These are phyloP conservation scores for Drosophila eohydei DNA, from an alignment of 2,888 invertebrate species.

Conservation along the genomic window DNA sequence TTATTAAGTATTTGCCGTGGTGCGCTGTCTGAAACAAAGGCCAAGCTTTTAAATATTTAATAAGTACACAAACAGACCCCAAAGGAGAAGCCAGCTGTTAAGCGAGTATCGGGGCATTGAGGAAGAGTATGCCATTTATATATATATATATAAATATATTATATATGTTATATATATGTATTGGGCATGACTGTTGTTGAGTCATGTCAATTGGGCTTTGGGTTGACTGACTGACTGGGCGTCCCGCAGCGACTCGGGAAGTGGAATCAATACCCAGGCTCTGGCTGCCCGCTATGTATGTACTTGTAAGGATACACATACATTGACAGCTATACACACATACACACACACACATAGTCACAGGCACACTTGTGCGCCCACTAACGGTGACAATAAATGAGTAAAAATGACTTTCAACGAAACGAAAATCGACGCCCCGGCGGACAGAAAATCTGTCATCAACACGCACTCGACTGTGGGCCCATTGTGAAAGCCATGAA, in stretches of 20 bases:
- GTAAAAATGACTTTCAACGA: slow-evolving; percentile 80
- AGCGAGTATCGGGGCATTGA: slow-evolving; percentile 2
- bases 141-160: slow-evolving; percentile 2
- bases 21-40: slow-evolving; percentile 68
- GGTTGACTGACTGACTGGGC: slow-evolving; percentile 38
- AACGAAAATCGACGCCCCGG: slow-evolving; percentile 68
- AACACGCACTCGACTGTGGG: slow-evolving; percentile 69
- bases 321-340: slow-evolving; percentile 16
- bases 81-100: slow-evolving; percentile 30
- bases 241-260: slow-evolving; percentile 60
- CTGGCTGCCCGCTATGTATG: slow-evolving; percentile 57
- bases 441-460: slow-evolving; percentile 75
- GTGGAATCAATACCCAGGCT: slow-evolving; percentile 75
- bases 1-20: slow-evolving; percentile 76
- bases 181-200: slow-evolving; percentile 67
- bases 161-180: slow-evolving; percentile 3
- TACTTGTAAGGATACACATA: slow-evolving; percentile 74
- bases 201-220: slow-evolving; percentile 78
- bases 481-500: slow-evolving; percentile 72
- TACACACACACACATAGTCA: slow-evolving; percentile 14
- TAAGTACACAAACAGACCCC: slow-evolving; percentile 67
- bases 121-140: background rate
- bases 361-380: slow-evolving; percentile 46
- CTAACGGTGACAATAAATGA: slow-evolving; percentile 80
- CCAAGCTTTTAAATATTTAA: slow-evolving; percentile 80